Percentiles rank a stretch among this genome's conserved stretches.
These are phyloP conservation scores for Microplitis mediator DNA, from an alignment of 1,140 invertebrate genomes.

Conservation along the genomic window DNA sequence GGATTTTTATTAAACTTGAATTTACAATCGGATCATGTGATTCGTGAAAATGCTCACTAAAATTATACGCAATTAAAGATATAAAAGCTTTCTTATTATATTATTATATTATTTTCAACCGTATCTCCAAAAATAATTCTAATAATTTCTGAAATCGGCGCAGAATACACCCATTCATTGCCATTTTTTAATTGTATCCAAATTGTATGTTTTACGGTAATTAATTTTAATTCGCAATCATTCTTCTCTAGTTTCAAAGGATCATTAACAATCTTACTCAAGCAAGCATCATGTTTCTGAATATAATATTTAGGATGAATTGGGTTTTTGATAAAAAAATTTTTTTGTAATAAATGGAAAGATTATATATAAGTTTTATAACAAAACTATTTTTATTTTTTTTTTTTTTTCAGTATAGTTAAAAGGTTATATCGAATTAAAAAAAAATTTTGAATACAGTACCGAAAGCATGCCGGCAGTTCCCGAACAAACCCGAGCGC, in stretches of 20 bases:
- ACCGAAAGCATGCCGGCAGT: background rate
- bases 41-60: background rate
- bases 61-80: background rate
- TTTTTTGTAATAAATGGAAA: too few species aligned
- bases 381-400: too few species aligned
- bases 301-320: slow-evolving; percentile 22
- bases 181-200: slow-evolving; percentile 23
- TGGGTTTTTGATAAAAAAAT: too few species aligned
- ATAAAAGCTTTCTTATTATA: slow-evolving; percentile 4
- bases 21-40: background rate
- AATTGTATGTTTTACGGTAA: background rate
- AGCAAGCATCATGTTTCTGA: slow-evolving; percentile 8
- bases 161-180: slow-evolving; percentile 12
- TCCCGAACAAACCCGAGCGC: background rate
- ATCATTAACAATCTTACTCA: slow-evolving; percentile 22
- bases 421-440: too few species aligned
- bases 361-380: too few species aligned
- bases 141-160: slow-evolving; percentile 7
- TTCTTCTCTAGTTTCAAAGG: slow-evolving; percentile 6
- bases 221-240: slow-evolving; percentile 13
- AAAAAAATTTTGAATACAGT: too few species aligned
- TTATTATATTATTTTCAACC: slow-evolving; percentile 8
- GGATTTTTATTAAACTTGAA: background rate
- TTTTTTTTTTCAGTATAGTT: too few species aligned
- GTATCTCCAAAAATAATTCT: slow-evolving; percentile 19